Evolutionary conservation across 2,113 vertebrate genomes (phyloP).

Genomic region (Galeopterus variegatus): DNA sequence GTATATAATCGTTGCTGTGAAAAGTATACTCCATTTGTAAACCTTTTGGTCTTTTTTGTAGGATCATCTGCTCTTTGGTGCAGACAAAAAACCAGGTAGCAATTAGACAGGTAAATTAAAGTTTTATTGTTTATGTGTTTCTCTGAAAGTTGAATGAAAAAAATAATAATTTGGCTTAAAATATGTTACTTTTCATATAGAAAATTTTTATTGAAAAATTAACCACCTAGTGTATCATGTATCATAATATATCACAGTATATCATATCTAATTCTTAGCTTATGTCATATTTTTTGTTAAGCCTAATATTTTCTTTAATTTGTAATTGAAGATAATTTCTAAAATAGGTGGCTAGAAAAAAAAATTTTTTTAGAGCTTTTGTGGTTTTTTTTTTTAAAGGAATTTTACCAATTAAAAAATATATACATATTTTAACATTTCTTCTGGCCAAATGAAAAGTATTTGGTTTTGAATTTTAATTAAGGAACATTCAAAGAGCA

Average conservation of each 20-base stretch:
- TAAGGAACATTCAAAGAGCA: not conserved
- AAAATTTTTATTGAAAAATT: conserved; percentile 34
- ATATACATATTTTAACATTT: conserved; percentile 33
- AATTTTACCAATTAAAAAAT: not conserved
- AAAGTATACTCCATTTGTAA: not conserved
- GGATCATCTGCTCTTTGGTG: not conserved
- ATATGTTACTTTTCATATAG: not conserved
- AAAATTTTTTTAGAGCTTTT: not conserved
- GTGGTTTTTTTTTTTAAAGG: not conserved
- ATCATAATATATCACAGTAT: not conserved
- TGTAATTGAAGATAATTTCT: conserved; percentile 49
- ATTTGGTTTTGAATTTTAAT: conserved; percentile 59
- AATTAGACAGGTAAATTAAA: conserved; percentile 42
- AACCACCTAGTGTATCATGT: not conserved
- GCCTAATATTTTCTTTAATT: conserved; percentile 14
- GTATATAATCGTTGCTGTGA: not conserved
- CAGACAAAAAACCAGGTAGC: conserved; percentile 12
- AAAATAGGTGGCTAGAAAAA: not conserved
- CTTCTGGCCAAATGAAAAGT: not conserved
- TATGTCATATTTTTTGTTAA: conserved; percentile 18
- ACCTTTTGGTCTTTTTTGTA: conserved; percentile 4
- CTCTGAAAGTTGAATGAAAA: conserved; percentile 44
- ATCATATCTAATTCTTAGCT: conserved; percentile 28
- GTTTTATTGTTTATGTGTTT: conserved; percentile 24
- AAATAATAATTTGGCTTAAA: conserved; percentile 14